Evolutionary conservation across 2,113 vertebrate genomes (phyloP).

Genomic region (Manacus vitellinus): DNA sequence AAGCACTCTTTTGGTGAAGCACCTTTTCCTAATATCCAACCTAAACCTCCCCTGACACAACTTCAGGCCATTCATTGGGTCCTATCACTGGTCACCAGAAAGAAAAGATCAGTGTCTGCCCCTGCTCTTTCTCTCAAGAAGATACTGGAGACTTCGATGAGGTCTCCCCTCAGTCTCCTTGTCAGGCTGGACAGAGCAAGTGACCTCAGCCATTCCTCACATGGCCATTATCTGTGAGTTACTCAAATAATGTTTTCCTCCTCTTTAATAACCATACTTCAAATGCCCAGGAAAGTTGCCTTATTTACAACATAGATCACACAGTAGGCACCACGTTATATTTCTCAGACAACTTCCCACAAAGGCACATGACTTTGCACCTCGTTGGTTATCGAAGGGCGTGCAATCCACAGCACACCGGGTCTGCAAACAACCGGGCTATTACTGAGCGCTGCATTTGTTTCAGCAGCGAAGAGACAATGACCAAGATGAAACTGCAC

Average conservation of each 20-base stretch:
- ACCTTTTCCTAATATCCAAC: not conserved
- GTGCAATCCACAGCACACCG: not conserved
- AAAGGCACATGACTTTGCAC: not conserved
- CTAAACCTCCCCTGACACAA: not conserved
- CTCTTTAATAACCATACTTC: not conserved
- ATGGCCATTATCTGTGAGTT: not conserved
- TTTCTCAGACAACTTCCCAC: not conserved
- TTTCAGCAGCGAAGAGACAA: not conserved
- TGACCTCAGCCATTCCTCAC: not conserved
- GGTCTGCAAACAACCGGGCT: fast-evolving
- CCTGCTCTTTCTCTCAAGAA: not conserved
- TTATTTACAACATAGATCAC: not conserved
- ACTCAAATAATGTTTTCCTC: not conserved
- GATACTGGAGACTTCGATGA: not conserved
- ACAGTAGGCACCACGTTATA: fast-evolving
- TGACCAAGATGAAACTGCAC: not conserved
- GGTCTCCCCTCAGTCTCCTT: not conserved
- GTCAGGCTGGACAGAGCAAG: not conserved
- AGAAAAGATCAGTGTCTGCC: not conserved
- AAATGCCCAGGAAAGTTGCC: not conserved
- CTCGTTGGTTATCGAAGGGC: fast-evolving
- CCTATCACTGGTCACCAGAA: not conserved
- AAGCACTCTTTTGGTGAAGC: not conserved
- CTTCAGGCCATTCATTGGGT: too few species aligned
- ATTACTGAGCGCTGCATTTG: not conserved